Conservation (phyloP, 2,888 invertebrate species). For the Drosophila neonasuta region DNA sequence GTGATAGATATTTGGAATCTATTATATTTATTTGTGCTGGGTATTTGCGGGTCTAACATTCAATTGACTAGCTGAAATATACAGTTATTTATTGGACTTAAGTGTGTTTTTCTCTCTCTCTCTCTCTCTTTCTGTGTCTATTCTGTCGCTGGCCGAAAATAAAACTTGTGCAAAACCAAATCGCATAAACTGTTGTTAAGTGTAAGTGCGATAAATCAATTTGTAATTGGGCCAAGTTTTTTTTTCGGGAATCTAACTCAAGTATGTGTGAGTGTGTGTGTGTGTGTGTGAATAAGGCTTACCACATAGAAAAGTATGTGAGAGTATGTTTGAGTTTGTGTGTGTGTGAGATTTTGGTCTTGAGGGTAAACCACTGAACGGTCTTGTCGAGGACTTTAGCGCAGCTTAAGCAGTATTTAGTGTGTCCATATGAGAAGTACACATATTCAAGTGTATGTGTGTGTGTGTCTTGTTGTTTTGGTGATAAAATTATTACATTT, state of each 20-base stretch:
- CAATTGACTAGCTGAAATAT: background rate
- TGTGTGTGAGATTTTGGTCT: constrained; percentile 2
- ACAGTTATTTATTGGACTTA: constrained; percentile 11
- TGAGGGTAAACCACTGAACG: constrained; percentile 18
- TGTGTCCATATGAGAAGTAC: background rate
- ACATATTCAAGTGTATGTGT: background rate
- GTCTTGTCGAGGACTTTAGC: constrained; percentile 33
- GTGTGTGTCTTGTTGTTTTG: constrained; percentile 40
- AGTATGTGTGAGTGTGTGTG: constrained; percentile 14
- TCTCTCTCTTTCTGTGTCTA: no score
- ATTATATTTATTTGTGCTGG: background rate
- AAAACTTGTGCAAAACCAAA: constrained; percentile 54
- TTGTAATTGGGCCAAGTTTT: constrained; percentile 58
- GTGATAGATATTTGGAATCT: background rate
- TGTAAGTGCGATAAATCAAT: constrained; percentile 63
- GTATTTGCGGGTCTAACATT: constrained; percentile 2
- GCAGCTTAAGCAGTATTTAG: constrained; percentile 47
- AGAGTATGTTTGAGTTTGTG: background rate
- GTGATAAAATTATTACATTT: constrained; percentile 50
- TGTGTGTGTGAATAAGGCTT: constrained; percentile 7
- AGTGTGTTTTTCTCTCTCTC: constrained; percentile 4
- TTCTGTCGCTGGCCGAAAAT: constrained; percentile 26
- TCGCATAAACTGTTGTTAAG: constrained; percentile 67
- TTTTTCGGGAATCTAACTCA: constrained; percentile 5
- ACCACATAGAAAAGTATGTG: constrained; percentile 8